phyloP scores from a whole-genome alignment of 2,797 vertebrate species.

The Discoglossus pictus region DNA sequence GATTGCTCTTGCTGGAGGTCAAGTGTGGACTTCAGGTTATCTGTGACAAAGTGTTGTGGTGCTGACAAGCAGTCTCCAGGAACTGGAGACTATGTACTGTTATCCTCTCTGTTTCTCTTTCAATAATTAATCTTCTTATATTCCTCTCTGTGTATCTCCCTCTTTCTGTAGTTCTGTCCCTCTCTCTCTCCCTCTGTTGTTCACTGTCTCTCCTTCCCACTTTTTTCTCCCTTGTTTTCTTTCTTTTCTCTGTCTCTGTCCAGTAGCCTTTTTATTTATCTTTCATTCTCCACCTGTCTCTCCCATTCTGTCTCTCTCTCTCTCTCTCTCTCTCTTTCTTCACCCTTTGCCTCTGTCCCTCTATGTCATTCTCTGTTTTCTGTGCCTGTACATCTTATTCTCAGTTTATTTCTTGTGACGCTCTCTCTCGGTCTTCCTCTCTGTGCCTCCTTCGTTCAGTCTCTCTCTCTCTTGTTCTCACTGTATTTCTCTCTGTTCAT shows the following conservation, averaged over 20 bases:
- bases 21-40: no score
- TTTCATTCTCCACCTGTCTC: no score
- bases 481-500: neutral
- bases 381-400: neutral
- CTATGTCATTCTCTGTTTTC: neutral
- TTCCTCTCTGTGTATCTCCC: neutral
- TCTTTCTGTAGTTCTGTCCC: no score
- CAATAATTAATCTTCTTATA: no score
- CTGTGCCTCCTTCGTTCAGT: neutral
- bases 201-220: neutral
- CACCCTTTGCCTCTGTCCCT: neutral
- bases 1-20: no score
- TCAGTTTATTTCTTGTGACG: no score
- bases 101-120: no score
- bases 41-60: no score
- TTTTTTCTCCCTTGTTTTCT: neutral
- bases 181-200: neutral
- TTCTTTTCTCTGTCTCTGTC: neutral
- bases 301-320: neutral
- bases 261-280: no score
- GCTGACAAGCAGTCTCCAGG: no score
- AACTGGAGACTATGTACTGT: no score
- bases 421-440: neutral
- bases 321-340: conserved; percentile 4
- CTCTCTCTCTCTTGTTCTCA: neutral